A percentile compares a stretch with the other conserved stretches of the same genome.
Evolutionary conservation across 2,113 vertebrate species (phyloP).

Genomic region (Zonotrichia leucophrys): DNA sequence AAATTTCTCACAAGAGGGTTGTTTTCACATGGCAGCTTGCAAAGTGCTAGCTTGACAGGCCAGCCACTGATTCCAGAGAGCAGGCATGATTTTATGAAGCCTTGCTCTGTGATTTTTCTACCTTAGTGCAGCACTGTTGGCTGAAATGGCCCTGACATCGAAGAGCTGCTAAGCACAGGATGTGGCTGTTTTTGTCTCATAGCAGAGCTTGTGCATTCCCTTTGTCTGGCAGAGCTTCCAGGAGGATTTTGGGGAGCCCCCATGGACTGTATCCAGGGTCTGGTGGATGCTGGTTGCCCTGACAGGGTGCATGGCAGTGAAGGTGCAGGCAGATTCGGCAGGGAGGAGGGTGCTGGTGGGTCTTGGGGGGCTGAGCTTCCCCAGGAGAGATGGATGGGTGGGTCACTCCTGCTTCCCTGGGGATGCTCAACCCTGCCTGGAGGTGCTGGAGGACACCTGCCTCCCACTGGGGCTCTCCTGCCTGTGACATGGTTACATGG

Average conservation of each 20-base stretch:
- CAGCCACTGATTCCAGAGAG: background rate
- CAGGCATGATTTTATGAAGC: background rate
- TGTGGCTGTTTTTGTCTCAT: background rate
- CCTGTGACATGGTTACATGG: background rate
- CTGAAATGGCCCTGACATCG: fast-evolving
- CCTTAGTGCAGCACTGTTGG: background rate
- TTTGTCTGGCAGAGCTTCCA: background rate
- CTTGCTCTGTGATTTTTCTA: background rate
- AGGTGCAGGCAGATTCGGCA: background rate
- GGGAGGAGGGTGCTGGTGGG: background rate
- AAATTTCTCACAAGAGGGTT: background rate
- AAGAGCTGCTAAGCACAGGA: background rate
- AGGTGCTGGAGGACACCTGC: background rate
- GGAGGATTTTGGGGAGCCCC: background rate
- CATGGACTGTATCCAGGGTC: background rate
- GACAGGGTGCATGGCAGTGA: background rate
- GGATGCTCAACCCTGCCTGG: background rate
- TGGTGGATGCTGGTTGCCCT: background rate
- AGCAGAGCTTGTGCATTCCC: fast-evolving
- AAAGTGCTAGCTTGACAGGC: background rate
- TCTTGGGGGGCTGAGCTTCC: background rate
- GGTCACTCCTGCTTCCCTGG: background rate
- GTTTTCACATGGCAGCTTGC: background rate
- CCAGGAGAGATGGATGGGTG: fast-evolving
- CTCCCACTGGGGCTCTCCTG: background rate